Conservation (phyloP, 2,113 vertebrate species). For the Bungarus multicinctus region DNA sequence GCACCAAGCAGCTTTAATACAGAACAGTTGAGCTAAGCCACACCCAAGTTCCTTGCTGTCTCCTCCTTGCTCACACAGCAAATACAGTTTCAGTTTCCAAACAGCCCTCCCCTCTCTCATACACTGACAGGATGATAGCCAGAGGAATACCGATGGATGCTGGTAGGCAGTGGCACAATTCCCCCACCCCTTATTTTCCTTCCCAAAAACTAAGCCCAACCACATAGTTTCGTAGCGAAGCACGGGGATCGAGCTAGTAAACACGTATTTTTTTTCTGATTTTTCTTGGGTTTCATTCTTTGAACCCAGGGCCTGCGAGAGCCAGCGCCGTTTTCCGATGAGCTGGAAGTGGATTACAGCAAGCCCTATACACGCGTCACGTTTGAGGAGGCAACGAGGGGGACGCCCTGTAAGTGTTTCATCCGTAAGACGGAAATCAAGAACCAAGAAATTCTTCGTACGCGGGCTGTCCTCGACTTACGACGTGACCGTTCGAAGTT, state of each 20-base stretch:
- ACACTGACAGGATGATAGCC: no score
- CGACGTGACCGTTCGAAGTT: not conserved
- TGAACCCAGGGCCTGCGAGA: conserved; percentile 79
- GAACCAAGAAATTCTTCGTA: not conserved
- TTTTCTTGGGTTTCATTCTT: conserved; percentile 24
- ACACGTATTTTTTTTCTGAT: not conserved
- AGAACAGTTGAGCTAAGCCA: no score
- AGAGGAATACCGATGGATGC: no score
- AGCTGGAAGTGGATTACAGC: conserved; percentile 77
- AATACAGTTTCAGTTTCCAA: no score
- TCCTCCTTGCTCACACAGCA: no score
- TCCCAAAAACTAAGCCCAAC: no score
- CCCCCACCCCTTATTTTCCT: no score
- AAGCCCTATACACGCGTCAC: conserved; percentile 85
- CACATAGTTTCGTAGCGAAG: no score
- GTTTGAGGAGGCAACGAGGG: conserved; percentile 85
- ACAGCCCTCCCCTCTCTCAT: no score
- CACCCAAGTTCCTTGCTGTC: no score
- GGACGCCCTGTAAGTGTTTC: conserved; percentile 84
- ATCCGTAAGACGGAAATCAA: not conserved
- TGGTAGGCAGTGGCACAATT: no score
- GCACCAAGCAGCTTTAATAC: no score
- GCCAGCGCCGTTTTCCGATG: conserved; percentile 90
- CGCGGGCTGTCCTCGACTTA: not conserved
- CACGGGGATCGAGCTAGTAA: not conserved